Conservation (phyloP, 2,888 invertebrate genomes). For the Rhimphoctona megacephalus region DNA sequence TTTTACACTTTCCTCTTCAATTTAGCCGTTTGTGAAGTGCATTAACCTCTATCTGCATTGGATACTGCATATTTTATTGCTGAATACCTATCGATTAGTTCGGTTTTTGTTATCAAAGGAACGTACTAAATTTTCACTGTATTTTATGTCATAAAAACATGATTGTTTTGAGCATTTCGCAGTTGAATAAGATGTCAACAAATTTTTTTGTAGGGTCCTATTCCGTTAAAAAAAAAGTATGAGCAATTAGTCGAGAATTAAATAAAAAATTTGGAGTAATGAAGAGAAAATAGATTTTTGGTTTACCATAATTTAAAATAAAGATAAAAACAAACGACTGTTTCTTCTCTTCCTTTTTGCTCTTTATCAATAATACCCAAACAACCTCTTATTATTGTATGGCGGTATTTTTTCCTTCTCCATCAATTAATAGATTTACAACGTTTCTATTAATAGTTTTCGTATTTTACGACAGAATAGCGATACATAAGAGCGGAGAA, state of each 20-base stretch:
- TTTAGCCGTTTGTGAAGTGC: constrained; percentile 26
- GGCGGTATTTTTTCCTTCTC: no score
- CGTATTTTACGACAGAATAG: constrained; percentile 5
- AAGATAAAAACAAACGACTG: neutral
- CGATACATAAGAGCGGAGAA: constrained; percentile 18
- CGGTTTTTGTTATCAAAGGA: neutral
- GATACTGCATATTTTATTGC: constrained; percentile 4
- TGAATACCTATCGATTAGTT: neutral
- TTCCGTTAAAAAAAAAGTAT: neutral
- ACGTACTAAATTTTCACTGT: neutral
- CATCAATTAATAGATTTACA: no score
- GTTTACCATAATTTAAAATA: neutral
- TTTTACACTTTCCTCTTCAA: constrained; percentile 63
- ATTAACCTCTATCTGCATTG: constrained; percentile 29
- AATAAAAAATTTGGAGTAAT: neutral
- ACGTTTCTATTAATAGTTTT: neutral
- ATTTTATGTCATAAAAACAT: neutral
- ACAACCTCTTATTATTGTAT: no score
- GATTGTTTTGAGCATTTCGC: neutral
- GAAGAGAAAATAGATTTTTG: neutral
- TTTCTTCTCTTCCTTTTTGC: neutral
- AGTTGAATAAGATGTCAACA: neutral
- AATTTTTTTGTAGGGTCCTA: neutral
- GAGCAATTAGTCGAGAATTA: no score
- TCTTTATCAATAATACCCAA: neutral